Conservation (phyloP, 23 tunicate species). For the Aplidium turbinatum region DNA sequence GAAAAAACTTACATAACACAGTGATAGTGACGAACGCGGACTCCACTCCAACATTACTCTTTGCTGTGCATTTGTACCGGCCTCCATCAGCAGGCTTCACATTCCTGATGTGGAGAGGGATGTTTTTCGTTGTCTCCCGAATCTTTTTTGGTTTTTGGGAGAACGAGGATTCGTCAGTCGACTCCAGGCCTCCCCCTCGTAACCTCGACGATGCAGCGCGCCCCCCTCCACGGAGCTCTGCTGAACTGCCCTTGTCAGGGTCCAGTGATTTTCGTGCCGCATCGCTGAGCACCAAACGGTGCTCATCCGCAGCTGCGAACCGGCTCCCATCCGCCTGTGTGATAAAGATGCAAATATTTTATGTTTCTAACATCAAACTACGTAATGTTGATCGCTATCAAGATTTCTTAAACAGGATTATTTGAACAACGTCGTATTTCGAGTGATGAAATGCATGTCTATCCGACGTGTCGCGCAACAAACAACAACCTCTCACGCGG, state of each 20-base stretch:
- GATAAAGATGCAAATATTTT: too few species aligned
- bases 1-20: slow-evolving; percentile 70
- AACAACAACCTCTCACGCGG: too few species aligned
- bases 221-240: too few species aligned
- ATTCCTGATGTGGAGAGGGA: slow-evolving; percentile 61
- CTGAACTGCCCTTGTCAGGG: neutral
- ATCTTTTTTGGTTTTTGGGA: too few species aligned
- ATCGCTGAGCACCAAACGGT: slow-evolving; percentile 16
- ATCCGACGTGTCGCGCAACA: too few species aligned
- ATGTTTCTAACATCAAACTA: too few species aligned
- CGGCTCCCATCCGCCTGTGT: slow-evolving; percentile 59
- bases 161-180: neutral
- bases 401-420: too few species aligned
- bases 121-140: slow-evolving; percentile 19
- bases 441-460: too few species aligned
- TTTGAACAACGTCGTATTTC: too few species aligned
- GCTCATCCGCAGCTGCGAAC: slow-evolving; percentile 70
- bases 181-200: too few species aligned
- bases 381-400: too few species aligned
- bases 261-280: neutral
- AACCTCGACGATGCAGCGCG: too few species aligned
- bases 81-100: slow-evolving; percentile 76
- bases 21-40: slow-evolving; percentile 58
- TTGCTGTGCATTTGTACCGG: slow-evolving; percentile 72
- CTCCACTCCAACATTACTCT: slow-evolving; percentile 48